These are phyloP conservation scores for Brevimyrus niger DNA, from an alignment of 2,113 vertebrate species.

Conservation along the genomic window DNA sequence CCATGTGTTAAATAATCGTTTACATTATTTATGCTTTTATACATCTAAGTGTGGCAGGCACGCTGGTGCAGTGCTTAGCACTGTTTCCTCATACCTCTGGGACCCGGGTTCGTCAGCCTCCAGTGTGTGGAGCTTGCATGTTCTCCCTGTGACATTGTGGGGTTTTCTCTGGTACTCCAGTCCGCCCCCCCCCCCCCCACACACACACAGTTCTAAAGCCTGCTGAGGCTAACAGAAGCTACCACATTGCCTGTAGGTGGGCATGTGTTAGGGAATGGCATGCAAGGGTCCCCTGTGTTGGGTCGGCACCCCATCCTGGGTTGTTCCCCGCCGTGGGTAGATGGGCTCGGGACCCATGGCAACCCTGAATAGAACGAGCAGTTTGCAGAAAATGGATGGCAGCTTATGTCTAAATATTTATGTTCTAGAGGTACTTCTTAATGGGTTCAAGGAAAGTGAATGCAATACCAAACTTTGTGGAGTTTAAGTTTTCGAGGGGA, in stretches of 20 bases:
- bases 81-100: no score
- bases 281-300: no score
- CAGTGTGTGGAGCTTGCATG: not conserved
- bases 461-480: not conserved
- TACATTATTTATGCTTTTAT: no score
- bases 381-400: not conserved
- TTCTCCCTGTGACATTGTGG: not conserved
- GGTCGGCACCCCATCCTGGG: no score
- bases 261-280: no score
- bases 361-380: not conserved
- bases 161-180: not conserved
- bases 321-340: no score
- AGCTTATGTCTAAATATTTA: not conserved
- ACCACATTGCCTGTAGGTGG: not conserved
- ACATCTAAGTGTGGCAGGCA: no score
- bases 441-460: not conserved
- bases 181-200: rapidly evolving
- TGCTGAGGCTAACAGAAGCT: not conserved
- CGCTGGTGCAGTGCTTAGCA: no score
- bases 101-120: not conserved
- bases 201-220: not conserved
- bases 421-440: not conserved
- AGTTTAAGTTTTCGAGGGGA: not conserved
- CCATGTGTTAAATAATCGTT: no score
- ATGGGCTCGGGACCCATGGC: not conserved